These are phyloP conservation scores for Amiota mariae DNA, from an alignment of 2,888 invertebrate genomes.

Conservation along the genomic window DNA sequence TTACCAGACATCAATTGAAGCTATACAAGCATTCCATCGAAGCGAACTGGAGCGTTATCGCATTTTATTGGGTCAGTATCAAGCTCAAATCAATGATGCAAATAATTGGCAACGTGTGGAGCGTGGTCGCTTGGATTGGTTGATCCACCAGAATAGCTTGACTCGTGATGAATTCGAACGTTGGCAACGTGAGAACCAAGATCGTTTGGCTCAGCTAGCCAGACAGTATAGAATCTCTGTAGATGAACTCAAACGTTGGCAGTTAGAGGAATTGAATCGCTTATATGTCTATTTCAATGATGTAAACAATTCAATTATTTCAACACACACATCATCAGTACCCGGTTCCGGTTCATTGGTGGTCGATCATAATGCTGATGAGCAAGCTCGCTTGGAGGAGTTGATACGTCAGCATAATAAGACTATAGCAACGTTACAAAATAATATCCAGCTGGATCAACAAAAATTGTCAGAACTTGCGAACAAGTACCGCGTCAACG, in stretches of 20 bases:
- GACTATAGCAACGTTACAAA: constrained; percentile 66
- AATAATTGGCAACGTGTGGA: constrained; percentile 66
- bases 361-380: constrained; percentile 53
- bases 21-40: constrained; percentile 68
- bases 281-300: constrained; percentile 61
- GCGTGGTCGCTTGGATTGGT: constrained; percentile 69
- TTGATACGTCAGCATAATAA: constrained; percentile 68
- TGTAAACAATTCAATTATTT: constrained; percentile 64
- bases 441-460: constrained; percentile 67
- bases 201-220: constrained; percentile 57
- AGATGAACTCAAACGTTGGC: constrained; percentile 67
- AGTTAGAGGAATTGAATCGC: constrained; percentile 66
- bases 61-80: constrained; percentile 62
- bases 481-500: constrained; percentile 66
- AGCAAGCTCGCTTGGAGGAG: constrained; percentile 63
- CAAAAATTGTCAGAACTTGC: constrained; percentile 65
- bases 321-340: constrained; percentile 36
- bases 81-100: constrained; percentile 55
- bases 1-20: constrained; percentile 60
- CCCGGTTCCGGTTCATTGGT: constrained; percentile 51
- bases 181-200: constrained; percentile 68
- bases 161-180: constrained; percentile 66
- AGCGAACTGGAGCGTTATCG: constrained; percentile 66
- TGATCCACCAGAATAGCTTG: constrained; percentile 70
- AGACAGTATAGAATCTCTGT: constrained; percentile 58